Conservation (phyloP, 1,140 invertebrate genomes). For the Lasioglossum baleicum region DNA sequence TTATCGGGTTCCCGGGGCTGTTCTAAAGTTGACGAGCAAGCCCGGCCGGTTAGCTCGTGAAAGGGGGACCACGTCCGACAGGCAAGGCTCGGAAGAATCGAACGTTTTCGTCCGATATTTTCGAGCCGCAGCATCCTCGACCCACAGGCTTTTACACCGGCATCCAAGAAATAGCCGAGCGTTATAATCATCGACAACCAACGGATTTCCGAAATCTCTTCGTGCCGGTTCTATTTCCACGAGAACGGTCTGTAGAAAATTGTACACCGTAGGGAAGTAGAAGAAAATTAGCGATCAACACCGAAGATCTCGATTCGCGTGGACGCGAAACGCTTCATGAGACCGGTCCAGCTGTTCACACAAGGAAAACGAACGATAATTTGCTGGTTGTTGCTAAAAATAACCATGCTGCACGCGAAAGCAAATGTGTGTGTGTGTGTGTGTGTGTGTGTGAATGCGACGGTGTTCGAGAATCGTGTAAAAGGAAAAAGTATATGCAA, state of each 20-base stretch:
- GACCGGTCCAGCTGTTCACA: no score
- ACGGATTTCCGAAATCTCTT: no score
- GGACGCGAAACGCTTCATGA: no score
- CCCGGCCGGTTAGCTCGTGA: not conserved
- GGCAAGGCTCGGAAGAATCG: not conserved
- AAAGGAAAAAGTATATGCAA: constrained; percentile 48
- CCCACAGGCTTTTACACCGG: not conserved
- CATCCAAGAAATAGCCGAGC: no score
- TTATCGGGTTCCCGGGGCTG: constrained; percentile 19
- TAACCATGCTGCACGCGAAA: not conserved
- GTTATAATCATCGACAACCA: no score
- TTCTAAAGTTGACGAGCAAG: not conserved
- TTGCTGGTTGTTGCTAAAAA: not conserved
- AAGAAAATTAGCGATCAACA: no score
- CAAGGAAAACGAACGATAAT: not conserved
- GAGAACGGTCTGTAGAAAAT: no score
- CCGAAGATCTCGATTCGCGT: no score
- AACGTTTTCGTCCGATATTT: not conserved
- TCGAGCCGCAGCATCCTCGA: not conserved
- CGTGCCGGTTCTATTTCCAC: not conserved
- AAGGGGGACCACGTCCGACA: not conserved
- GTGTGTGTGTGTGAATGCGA: not conserved
- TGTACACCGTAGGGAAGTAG: no score
- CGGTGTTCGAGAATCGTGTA: constrained; percentile 22
- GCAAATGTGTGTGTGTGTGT: not conserved